Evolutionary conservation across 2,888 invertebrate species (phyloP).

Genomic region (Athalia cordata): DNA sequence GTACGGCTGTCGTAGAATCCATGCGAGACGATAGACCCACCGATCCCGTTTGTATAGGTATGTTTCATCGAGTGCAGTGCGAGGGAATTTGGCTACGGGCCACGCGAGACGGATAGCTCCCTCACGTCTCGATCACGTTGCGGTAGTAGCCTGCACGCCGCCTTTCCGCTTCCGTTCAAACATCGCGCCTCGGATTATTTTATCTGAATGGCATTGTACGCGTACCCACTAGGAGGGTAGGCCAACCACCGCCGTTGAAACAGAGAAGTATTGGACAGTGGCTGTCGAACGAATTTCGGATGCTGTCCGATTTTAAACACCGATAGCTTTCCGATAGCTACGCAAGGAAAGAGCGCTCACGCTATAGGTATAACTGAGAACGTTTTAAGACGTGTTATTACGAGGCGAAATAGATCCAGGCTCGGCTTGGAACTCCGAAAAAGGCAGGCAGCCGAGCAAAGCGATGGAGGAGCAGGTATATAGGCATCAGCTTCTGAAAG

Average conservation of each 20-base stretch:
- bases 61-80: background rate
- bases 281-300: constrained; percentile 30
- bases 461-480: background rate
- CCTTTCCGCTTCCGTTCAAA: too few species aligned
- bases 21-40: background rate
- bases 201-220: too few species aligned
- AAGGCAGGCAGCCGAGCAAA: background rate
- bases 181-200: too few species aligned
- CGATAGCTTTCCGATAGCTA: too few species aligned
- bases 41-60: background rate
- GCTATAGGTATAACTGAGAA: constrained; percentile 8
- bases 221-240: too few species aligned
- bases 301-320: constrained; percentile 23
- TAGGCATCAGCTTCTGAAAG: background rate
- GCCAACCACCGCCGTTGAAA: background rate
- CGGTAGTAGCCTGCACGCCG: too few species aligned
- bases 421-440: constrained; percentile 11
- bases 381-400: constrained; percentile 37
- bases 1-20: background rate
- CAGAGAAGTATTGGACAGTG: background rate
- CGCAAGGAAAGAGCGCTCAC: background rate
- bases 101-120: background rate
- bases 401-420: constrained; percentile 22
- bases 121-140: background rate
- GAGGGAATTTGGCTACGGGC: background rate